Base-by-base conservation (phyloP, 2,888 invertebrate species). In the Boloria selene region DNA sequence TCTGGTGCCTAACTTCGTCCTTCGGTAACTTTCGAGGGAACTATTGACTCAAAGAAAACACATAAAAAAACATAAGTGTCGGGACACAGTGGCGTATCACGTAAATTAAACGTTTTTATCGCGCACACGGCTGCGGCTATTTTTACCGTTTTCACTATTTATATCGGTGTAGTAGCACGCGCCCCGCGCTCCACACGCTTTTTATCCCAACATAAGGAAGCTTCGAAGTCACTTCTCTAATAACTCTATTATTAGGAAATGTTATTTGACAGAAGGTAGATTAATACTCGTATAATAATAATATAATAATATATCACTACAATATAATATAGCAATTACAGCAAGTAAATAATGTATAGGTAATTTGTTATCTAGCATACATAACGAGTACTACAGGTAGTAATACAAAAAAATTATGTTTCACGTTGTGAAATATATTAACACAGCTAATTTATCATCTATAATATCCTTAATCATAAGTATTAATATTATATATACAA, bases 71-170 rank as follows among this genome's bases (percentile, higher is more conserved):
- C 89, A 86, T 89, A 87, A 88, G 89, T 88, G 90, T 89, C 90
- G 84, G 79, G 77, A 77, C 75, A 76, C 80, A 81, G 80, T 81
- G 79, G 84, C 84, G 76, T 80, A 80, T 83, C 84, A 82, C 90
- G 89, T 92, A 92, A 91, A 91, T 89, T 90, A 87, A 88, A 82
- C 84, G 81, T 85, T 89, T 91, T 92, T 92, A 92, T 90, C 86
- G 86, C 84, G 78, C 76, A 78, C 74, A 79, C 79, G 74, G 78
- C 76, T 67, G 73, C 73, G 75, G 79, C 84, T 89, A 89, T 89
- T 88, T 88, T 82, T 81, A 86, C 86, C 85, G 86, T 86, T 86
- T 88, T 86, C 83, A 87, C 83, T 83, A 82, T 82, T 85, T 84
- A 83, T 78, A 77, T 75, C 74, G 70, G 71, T 75, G 72, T 70